These are phyloP conservation scores for Chaetodon trifasciatus DNA, from an alignment of 2,797 vertebrate genomes.

Conservation along the genomic window DNA sequence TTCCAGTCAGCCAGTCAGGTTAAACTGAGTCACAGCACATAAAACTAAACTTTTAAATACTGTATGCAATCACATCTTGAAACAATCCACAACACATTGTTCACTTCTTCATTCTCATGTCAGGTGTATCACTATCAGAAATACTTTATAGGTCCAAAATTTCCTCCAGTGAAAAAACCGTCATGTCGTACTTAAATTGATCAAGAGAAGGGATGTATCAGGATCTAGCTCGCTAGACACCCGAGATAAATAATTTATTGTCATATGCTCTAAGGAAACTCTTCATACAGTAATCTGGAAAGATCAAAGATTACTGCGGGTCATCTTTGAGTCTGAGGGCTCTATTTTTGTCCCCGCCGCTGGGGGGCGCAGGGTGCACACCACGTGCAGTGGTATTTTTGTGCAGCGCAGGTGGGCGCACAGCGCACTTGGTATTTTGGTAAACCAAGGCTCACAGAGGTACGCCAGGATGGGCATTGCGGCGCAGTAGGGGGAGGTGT, in stretches of 20 bases:
- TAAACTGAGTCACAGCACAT: not conserved
- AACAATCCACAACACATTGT: not conserved
- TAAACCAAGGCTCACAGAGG: no score
- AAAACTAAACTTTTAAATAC: not conserved
- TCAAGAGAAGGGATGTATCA: not conserved
- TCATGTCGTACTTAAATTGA: not conserved
- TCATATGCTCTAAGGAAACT: not conserved
- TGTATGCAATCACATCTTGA: not conserved
- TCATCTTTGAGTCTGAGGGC: constrained; percentile 22
- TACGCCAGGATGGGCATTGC: no score
- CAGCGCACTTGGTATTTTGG: no score
- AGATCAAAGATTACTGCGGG: constrained; percentile 10
- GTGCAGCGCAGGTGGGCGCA: no score
- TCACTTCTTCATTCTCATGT: not conserved
- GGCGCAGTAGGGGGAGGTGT: no score
- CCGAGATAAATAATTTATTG: not conserved
- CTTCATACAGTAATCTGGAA: constrained; percentile 29
- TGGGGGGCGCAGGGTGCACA: no score
- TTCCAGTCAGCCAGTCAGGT: not conserved
- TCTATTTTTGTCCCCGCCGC: no score
- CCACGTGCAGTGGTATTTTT: no score
- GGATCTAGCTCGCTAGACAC: not conserved
- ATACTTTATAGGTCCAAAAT: not conserved
- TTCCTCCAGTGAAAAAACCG: not conserved
- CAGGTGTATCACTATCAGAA: not conserved